Evolutionary conservation across 2,888 invertebrate genomes (phyloP).

Genomic region (Bugula neritina): DNA sequence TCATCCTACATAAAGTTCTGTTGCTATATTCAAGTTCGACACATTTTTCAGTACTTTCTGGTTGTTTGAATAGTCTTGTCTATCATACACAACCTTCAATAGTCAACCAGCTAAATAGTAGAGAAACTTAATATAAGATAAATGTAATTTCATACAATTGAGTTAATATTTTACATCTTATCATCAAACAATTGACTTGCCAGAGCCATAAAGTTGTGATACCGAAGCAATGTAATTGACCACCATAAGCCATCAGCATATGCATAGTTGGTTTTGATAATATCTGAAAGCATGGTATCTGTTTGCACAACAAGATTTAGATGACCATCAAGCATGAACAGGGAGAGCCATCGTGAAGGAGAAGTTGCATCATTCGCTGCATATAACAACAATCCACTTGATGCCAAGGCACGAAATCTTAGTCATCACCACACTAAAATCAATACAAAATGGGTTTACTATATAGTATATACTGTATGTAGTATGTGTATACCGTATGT

Average conservation of each 20-base stretch:
- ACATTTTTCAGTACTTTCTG: not conserved
- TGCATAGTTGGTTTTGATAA: not conserved
- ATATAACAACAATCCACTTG: not conserved
- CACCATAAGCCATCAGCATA: slow-evolving; percentile 10
- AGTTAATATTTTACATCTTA: too few relatives aligned
- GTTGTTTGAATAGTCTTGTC: slow-evolving; percentile 12
- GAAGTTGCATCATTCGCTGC: not conserved
- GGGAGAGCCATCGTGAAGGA: not conserved
- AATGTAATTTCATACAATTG: too few relatives aligned
- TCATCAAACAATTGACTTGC: too few relatives aligned
- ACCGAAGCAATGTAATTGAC: not conserved
- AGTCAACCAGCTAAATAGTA: too few relatives aligned
- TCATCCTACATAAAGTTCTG: not conserved
- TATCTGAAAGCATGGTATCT: not conserved
- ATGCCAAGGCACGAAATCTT: not conserved
- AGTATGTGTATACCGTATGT: too few relatives aligned
- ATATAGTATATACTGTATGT: too few relatives aligned
- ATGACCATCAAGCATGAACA: not conserved
- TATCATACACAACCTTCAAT: slow-evolving; percentile 7
- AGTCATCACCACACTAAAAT: not conserved
- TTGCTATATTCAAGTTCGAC: not conserved
- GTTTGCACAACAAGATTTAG: not conserved
- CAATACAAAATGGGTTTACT: too few relatives aligned
- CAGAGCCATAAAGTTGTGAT: slow-evolving; percentile 10
- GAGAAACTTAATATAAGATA: too few relatives aligned